These are phyloP conservation scores for Neodontobutis hainanensis DNA, from an alignment of 2,113 vertebrate genomes.

Conservation along the genomic window DNA sequence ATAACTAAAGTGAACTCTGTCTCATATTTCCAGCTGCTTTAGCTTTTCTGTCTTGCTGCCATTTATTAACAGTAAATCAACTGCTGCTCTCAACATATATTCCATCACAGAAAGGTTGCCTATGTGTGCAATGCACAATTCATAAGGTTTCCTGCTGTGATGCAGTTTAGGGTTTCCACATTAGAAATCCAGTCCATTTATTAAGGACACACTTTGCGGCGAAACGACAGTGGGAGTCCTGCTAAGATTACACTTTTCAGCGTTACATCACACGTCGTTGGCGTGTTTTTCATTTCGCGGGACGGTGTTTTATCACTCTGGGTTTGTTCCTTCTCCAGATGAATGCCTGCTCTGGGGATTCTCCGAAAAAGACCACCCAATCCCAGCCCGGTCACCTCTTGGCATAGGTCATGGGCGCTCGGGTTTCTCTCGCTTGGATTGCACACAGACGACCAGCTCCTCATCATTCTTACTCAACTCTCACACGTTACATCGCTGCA, in stretches of 20 bases:
- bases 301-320: constrained; percentile 8
- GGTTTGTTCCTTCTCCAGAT: constrained; percentile 15
- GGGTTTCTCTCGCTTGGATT: constrained; percentile 29
- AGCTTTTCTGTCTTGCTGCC: constrained; percentile 9
- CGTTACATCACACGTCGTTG: constrained; percentile 21
- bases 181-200: constrained; percentile 22
- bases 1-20: constrained; percentile 2
- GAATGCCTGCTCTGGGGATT: constrained; percentile 22
- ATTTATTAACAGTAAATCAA: constrained; percentile 25
- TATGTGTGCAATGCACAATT: constrained; percentile 47
- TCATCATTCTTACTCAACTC: constrained; percentile 27
- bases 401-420: not conserved
- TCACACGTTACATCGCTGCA: constrained; percentile 9
- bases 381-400: not conserved
- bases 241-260: constrained; percentile 49
- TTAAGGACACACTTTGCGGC: constrained; percentile 35
- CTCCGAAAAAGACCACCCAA: constrained; percentile 15
- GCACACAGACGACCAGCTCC: constrained; percentile 13
- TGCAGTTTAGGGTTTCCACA: constrained; percentile 50
- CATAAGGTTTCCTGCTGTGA: constrained; percentile 29
- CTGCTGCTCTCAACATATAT: constrained; percentile 17
- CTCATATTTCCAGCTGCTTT: constrained; percentile 10
- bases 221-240: constrained; percentile 44
- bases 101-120: constrained; percentile 19
- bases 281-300: constrained; percentile 20